A percentile compares a stretch with the other conserved stretches of the same genome.
These are phyloP conservation scores for Tinamus major DNA, from an alignment of 2,797 vertebrate genomes.

Conservation along the genomic window DNA sequence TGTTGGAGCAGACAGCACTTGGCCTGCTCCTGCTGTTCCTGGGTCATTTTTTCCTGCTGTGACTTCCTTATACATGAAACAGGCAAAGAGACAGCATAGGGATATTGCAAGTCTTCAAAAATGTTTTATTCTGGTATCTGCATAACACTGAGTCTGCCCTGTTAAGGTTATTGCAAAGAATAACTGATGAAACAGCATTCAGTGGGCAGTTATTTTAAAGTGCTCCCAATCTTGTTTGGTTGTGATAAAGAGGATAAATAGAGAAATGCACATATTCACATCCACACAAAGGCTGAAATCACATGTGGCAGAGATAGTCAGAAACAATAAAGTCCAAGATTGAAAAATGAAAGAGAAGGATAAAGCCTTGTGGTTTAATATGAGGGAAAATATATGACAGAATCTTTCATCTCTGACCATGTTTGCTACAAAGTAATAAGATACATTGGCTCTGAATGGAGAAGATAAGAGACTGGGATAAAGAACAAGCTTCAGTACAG, in stretches of 20 bases:
- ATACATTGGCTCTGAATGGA: slow-evolving; percentile 68
- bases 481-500: slow-evolving; percentile 58
- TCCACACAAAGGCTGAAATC: slow-evolving; percentile 64
- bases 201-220: slow-evolving; percentile 66
- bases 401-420: slow-evolving; percentile 76
- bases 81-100: neutral
- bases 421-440: slow-evolving; percentile 75
- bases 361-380: slow-evolving; percentile 73
- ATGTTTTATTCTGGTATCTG: neutral
- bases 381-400: slow-evolving; percentile 70
- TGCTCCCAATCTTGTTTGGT: slow-evolving; percentile 60
- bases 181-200: slow-evolving; percentile 69
- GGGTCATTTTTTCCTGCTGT: neutral
- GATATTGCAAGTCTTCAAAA: neutral
- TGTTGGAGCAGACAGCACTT: neutral
- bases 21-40: neutral
- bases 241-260: slow-evolving; percentile 75
- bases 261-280: slow-evolving; percentile 59
- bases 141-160: neutral
- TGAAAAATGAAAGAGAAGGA: slow-evolving; percentile 66
- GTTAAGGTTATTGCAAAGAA: slow-evolving; percentile 65
- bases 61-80: neutral
- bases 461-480: slow-evolving; percentile 71
- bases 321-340: slow-evolving; percentile 75
- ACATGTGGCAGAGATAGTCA: slow-evolving; percentile 67